phyloP scores from a whole-genome alignment of 2,797 vertebrate species.

The Sebastes steindachneri region DNA sequence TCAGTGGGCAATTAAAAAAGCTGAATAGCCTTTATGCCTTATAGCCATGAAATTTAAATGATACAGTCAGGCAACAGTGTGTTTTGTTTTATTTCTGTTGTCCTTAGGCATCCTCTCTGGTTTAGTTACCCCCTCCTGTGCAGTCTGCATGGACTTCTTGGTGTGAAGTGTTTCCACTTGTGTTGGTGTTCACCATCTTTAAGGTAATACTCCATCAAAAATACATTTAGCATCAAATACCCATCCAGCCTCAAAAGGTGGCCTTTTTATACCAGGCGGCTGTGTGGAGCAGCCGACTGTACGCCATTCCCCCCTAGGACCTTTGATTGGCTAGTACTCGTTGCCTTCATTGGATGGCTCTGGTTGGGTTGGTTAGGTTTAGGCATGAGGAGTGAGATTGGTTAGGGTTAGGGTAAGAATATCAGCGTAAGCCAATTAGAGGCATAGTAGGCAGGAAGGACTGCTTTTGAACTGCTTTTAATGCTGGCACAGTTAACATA shows the following conservation, averaged over 20 bases:
- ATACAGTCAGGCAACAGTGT: background rate
- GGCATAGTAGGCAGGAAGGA: too few species aligned
- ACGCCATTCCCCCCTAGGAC: background rate
- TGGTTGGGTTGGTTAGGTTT: background rate
- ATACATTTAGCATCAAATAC: background rate
- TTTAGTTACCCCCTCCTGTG: background rate
- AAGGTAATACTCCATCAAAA: background rate
- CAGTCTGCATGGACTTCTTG: background rate
- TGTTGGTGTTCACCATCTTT: background rate
- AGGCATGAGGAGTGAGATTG: background rate
- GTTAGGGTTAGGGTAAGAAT: background rate
- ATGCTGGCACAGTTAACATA: background rate
- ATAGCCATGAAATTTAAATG: constrained; percentile 5
- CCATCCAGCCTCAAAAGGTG: background rate
- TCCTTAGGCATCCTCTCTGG: background rate
- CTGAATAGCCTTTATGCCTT: background rate
- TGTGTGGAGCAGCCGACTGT: background rate
- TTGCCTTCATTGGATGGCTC: background rate
- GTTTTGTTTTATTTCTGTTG: background rate
- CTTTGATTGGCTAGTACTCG: background rate
- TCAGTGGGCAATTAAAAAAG: background rate
- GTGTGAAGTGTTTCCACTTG: constrained; percentile 11
- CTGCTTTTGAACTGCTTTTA: background rate
- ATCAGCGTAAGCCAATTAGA: background rate
- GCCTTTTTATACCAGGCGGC: background rate